Percentiles rank a stretch among this genome's conserved stretches.
Conservation (phyloP, 2,888 invertebrate species). For the Aspidiotus destructor region DNA sequence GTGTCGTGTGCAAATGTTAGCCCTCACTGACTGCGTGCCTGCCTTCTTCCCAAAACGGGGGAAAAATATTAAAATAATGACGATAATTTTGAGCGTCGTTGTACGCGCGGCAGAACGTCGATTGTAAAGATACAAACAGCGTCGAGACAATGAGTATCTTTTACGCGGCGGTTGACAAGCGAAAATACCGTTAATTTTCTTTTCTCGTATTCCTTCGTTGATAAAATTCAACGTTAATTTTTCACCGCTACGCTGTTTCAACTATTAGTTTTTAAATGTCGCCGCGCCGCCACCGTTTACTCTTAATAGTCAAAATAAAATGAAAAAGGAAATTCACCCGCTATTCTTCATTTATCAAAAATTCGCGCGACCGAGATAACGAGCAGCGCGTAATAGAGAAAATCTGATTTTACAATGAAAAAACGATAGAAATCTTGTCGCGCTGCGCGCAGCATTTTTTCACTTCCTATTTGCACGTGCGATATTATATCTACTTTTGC, state of each 20-base stretch:
- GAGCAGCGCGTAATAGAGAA: too few relatives aligned
- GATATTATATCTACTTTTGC: too few relatives aligned
- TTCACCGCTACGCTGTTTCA: neutral
- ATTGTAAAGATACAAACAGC: conserved; percentile 28
- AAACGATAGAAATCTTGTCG: too few relatives aligned
- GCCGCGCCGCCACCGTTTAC: too few relatives aligned
- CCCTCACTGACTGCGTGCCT: conserved; percentile 9
- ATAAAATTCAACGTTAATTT: conserved; percentile 12
- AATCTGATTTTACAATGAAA: too few relatives aligned
- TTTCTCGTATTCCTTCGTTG: conserved; percentile 21
- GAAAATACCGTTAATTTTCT: conserved; percentile 31
- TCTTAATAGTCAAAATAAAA: too few relatives aligned
- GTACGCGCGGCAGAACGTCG: conserved; percentile 18
- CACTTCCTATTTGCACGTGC: too few relatives aligned
- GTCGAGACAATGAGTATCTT: conserved; percentile 22
- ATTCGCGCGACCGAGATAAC: too few relatives aligned
- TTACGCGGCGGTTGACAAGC: conserved; percentile 26
- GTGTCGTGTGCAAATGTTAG: conserved; percentile 10
- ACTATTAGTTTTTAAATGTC: too few relatives aligned
- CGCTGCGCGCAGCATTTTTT: too few relatives aligned
- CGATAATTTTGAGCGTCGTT: conserved; percentile 17
- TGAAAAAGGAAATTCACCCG: too few relatives aligned
- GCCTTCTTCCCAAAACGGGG: neutral
- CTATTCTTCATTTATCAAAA: too few relatives aligned
- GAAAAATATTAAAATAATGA: neutral